Percentiles rank a stretch among this genome's conserved stretches.
Conservation (phyloP, 2,797 vertebrate species). For the Hyperoplus immaculatus region DNA sequence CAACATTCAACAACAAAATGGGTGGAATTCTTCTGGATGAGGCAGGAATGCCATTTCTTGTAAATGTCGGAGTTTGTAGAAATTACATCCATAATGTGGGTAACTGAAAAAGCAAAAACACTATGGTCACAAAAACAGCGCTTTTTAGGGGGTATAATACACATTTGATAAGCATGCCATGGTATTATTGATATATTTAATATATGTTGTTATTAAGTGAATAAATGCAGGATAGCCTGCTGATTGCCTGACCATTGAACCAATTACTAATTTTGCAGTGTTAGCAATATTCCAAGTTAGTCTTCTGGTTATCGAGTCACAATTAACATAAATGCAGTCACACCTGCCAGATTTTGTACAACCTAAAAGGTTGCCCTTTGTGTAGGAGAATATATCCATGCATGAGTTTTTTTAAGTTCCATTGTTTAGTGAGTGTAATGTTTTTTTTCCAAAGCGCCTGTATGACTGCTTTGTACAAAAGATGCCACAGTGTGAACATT, state of each 20-base stretch:
- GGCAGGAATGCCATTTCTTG: not conserved
- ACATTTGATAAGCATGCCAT: no score
- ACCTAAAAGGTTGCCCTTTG: not conserved
- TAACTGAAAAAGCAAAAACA: no score
- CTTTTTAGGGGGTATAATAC: no score
- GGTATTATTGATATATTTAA: no score
- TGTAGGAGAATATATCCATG: not conserved
- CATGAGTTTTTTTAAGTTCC: not conserved
- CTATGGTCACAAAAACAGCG: no score
- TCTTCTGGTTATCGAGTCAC: not conserved
- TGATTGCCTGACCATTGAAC: not conserved
- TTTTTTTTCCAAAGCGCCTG: conserved; percentile 3
- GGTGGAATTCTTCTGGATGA: not conserved
- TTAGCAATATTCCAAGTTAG: not conserved
- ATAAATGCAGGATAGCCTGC: not conserved
- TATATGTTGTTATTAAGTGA: no score
- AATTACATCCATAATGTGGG: not conserved
- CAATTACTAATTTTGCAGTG: not conserved
- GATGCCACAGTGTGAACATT: not conserved
- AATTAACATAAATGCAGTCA: not conserved
- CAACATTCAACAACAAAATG: not conserved
- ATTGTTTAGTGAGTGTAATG: not conserved
- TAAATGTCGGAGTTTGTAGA: not conserved
- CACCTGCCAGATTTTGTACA: not conserved
- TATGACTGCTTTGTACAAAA: not conserved